A percentile compares a stretch with the other conserved stretches of the same genome.
Evolutionary conservation across 2,113 vertebrate genomes (phyloP).

Genomic region (Suncus etruscus): DNA sequence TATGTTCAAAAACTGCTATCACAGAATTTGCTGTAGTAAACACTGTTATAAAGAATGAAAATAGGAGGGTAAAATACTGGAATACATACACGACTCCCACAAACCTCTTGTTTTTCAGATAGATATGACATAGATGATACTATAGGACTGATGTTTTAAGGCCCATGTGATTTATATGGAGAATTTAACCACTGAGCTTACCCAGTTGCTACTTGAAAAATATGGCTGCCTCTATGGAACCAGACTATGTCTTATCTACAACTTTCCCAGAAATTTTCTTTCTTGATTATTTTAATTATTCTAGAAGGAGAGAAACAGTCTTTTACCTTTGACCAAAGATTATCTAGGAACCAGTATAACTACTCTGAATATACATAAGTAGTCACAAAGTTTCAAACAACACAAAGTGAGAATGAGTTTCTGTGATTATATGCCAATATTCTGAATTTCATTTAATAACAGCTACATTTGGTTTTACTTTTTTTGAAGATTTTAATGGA

Average conservation of each 20-base stretch:
- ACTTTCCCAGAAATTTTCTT: background rate
- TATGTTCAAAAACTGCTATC: background rate
- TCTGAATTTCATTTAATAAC: background rate
- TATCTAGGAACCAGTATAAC: background rate
- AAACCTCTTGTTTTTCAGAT: background rate
- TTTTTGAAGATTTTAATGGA: background rate
- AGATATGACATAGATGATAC: background rate
- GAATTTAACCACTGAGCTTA: background rate
- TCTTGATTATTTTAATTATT: constrained; percentile 2
- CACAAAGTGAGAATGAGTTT: background rate
- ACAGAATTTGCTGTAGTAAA: background rate
- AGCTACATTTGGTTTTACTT: background rate
- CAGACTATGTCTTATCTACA: background rate
- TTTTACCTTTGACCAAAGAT: background rate
- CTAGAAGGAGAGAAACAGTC: background rate
- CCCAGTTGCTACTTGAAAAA: background rate
- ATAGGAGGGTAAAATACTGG: background rate
- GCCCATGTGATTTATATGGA: background rate
- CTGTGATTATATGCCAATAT: background rate
- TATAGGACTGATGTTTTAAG: background rate
- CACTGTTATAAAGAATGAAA: background rate
- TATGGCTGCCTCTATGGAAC: background rate
- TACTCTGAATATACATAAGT: background rate
- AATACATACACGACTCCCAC: background rate
- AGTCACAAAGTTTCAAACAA: background rate